phyloP scores from a whole-genome alignment of 2,888 invertebrate species.

The Ormyrus thymus region DNA sequence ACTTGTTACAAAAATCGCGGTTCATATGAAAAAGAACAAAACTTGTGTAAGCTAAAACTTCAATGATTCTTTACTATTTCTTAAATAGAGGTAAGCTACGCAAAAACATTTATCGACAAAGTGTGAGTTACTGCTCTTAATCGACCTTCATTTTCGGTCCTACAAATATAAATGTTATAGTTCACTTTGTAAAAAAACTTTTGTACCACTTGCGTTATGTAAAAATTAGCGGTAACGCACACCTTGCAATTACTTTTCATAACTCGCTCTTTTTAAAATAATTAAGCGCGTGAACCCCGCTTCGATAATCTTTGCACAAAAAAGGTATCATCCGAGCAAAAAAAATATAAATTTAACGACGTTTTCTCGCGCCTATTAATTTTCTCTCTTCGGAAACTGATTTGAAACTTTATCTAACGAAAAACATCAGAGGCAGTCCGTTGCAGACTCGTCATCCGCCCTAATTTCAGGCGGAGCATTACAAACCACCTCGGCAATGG shows the following conservation, averaged over 20 bases:
- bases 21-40: slow-evolving; percentile 29
- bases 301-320: not conserved
- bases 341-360: slow-evolving; percentile 29
- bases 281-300: slow-evolving; percentile 28
- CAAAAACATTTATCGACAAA: slow-evolving; percentile 37
- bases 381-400: slow-evolving; percentile 29
- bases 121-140: not conserved
- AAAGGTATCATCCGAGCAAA: slow-evolving; percentile 8
- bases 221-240: slow-evolving; percentile 38
- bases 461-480: slow-evolving; percentile 30
- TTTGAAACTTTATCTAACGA: slow-evolving; percentile 2
- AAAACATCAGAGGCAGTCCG: slow-evolving; percentile 69
- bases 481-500: slow-evolving; percentile 44
- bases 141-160: not conserved
- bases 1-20: slow-evolving; percentile 10
- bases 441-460: slow-evolving; percentile 68
- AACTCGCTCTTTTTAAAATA: slow-evolving; percentile 50
- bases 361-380: not conserved
- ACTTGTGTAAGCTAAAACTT: slow-evolving; percentile 27
- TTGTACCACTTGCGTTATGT: slow-evolving; percentile 2
- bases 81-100: slow-evolving; percentile 50
- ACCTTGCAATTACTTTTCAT: slow-evolving; percentile 33
- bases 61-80: slow-evolving; percentile 24
- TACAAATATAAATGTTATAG: slow-evolving; percentile 38
- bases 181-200: slow-evolving; percentile 42